Evolutionary conservation across 2,113 vertebrate species (phyloP), one percentile per base, ranked within the genome.

Genomic region (Rhodinocichla rosea): DNA sequence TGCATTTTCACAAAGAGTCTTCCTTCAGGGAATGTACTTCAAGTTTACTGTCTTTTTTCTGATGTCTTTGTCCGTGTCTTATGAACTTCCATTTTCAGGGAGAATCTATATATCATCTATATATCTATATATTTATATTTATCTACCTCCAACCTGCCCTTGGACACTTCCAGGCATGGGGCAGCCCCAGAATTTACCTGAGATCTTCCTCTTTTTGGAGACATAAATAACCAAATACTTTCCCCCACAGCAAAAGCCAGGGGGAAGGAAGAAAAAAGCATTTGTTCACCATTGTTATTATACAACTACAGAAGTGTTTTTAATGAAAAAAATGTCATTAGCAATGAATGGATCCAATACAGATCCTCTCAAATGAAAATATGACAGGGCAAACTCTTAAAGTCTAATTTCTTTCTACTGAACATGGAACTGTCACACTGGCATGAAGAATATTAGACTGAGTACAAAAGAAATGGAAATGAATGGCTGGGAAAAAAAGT

Each of bases 1-100:
- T 94, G 78, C 59, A 96, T 97, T 98, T 97, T 95, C 90, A 83
- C 77, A 87, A 60, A 97, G 92, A 92, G 92, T 89, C 33, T 96
- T 96, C 94, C 92, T 96, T 96, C 65, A 47, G 95, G 93, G 91
- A 93, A 94, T 91, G 78, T 95, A 64, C 55, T 77, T 82, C 52
- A 96, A 85, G 93, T 93, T 94, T 86, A 91, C 63, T 91, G 63
- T 49, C 55, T 90, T 93, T 94, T 18, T 20, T 79, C 37, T 92
- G 60, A 71, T 95, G 37, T 71, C 92, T 97, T 90, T 95, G 57
- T 95, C 64, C 84, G 5, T 47, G 40, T 78, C 69, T 90, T 87
- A 65, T 79, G 76, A 95, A 92, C 33, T 92, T 21, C 30, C 82
- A 62, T 7, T 59, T 86, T 59, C 15, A 56, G 42, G 56, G 47